Base-by-base conservation (phyloP, 2,888 invertebrate genomes). In the Andrena trimmerana region DNA sequence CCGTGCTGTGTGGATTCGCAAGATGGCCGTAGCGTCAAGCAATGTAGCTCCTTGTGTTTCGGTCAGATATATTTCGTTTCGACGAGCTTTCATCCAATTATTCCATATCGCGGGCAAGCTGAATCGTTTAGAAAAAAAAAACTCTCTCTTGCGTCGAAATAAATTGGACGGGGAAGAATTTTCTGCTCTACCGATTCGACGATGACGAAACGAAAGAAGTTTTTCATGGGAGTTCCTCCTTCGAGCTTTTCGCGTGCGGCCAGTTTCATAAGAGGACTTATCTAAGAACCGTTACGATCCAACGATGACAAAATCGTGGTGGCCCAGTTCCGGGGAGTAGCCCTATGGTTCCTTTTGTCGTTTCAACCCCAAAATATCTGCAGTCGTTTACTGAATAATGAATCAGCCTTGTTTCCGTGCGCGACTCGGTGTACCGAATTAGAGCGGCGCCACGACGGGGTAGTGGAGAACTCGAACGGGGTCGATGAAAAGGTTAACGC, bases 401-500 rank as follows among this genome's bases (percentile, higher is more conserved):
- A 88, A 90, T 90, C 86, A 81, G 83, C 54, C 85, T 85, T 85
- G 86, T 89, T 89, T 87, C 85, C 87, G 80, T 86, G 85, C 76
- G 68, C 81, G 72, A 80, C 76, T 82, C 78, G 66, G 74, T 85
- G 79, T 78, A 89, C 82, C 86, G 85, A 89, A 90, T 90, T 90
- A 85, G 84, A 88, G 67, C 84, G 82, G 84, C 84, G 78, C 80
- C 78, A 75, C 75, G 74, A 73, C 73, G 81, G 82, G 83, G 81
- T 77, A 81, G 86, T 52, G 70, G 70, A 76, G 80, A 83, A 78
- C 81, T 79, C 80, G 78, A 86, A 86, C 79, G 78, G 79, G 86
- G 82, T 89, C 89, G 89, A 85, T 89, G 89, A 82, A 89, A 89
- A 89, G 88, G 86, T 89, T 89, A 86, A 89, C 86, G 88, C 72